Evolutionary conservation across 2,888 invertebrate species (phyloP), one percentile per base, ranked within the genome.

Genomic region (Mylabris sibirica): DNA sequence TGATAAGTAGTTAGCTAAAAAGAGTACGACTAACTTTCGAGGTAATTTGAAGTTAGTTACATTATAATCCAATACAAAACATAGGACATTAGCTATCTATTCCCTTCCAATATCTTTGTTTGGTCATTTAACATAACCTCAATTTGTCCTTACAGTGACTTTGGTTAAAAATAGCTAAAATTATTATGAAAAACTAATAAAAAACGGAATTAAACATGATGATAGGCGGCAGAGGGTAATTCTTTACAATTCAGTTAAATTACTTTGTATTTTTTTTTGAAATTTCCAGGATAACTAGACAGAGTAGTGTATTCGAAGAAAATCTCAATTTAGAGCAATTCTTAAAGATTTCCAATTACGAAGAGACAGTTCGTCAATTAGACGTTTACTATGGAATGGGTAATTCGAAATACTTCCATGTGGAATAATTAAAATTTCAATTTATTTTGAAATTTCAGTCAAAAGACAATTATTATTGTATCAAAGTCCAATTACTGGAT

Each of bases 361-460:
- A 96, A 85, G 95, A 96, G 77, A 95, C 95, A 6, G 94, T 97
- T 0, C 89, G 92, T 74, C 96, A 96, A 82, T 86, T 98, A 70
- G 96, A 97, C 85, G 93, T 94, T 79, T 97, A 96, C 84, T 98
- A 98, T 90, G 96, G 95, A 78, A 93, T 95, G 79, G 95, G 97
- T 96, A 87, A 75, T 68, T 65, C 71, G 60, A 65, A 17, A 20
- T 4, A 34, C 38, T 59, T 63, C 61, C 63, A 17, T 14, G 3
- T 38, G 2, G 4, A 35, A 6, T 1, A 9, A 35, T 3, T 12
- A 12, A 12, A 12, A 38, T 38, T n/a, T n/a, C 12, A 14, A 35
- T 14, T 2, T 38, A 12, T 14, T 38, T 12, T 38, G 14, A 38
- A n/a, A 38, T 38, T 38, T 38, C 79, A 96, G 96, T 97, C 24